Base-by-base conservation (phyloP, 2,888 invertebrate species). In the Meta bourneti region DNA sequence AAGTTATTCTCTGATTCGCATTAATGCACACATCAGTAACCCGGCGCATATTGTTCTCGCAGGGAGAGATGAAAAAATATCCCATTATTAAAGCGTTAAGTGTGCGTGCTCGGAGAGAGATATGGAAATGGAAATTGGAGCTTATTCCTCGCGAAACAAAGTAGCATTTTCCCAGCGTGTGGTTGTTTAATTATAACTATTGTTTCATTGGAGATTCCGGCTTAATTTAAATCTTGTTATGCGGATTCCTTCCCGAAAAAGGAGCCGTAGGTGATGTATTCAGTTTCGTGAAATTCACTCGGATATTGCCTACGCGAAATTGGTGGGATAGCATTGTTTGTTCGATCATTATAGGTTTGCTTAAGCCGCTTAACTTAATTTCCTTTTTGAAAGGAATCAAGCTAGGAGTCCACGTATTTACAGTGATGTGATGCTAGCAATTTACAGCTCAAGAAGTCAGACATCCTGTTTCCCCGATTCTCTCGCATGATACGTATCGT, bases 1-100 rank as follows among this genome's bases (percentile, higher is more conserved):
- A 83, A 90, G 75, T 48, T 49, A 19, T 74, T 72, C 51, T 83
- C 77, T 61, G 54, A 61, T 79, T 79, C 61, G 16, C 61, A 61
- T 61, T 61, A 34, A 74, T 11, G 20, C 34, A 19, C 74, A 19
- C 74, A 74, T 74, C 34, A 34, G 34, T 34, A 34, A 34, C 34
- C 34, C 34, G 80, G 16, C 51, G 20, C 52, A 77, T 19, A 19
- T 77, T 77, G 13, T 75, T 78, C n/a, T 20, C 51, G 8, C n/a
- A 19, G 4, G 19, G 78, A 52, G 52, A 7, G 7, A 16, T 16
- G 16, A 19, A 52, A 78, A 51, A 52, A 20, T 52, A 20, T 1
- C 8, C 6, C n/a, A 34, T 79, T 79, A 79, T 79, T 79, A 51
- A 61, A 61, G 61, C 61, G 61, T 16, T 61, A 16, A 61, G 13